phyloP scores from a whole-genome alignment of 2,113 vertebrate species.

The Ptilonorhynchus violaceus region DNA sequence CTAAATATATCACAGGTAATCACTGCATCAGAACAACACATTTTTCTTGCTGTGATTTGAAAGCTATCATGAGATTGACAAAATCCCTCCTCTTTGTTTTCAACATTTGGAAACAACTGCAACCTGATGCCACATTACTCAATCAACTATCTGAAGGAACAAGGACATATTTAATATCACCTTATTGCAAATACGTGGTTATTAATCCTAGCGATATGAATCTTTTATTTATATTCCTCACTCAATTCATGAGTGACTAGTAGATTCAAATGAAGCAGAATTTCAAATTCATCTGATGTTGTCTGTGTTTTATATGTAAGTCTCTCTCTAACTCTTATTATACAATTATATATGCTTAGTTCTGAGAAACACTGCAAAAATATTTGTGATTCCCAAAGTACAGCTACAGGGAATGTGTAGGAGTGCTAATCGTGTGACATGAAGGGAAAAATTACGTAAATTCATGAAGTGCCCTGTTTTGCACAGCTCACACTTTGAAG shows the following conservation, averaged over 20 bases:
- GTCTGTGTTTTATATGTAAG: not conserved
- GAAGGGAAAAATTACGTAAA: conserved; percentile 6
- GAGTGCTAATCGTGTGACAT: conserved; percentile 43
- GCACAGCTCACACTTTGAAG: not conserved
- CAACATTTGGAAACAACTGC: not conserved
- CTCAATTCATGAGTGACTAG: not conserved
- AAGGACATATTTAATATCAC: not conserved
- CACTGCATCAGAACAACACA: not conserved
- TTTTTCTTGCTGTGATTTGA: not conserved
- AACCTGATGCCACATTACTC: not conserved
- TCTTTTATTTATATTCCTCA: conserved; percentile 20
- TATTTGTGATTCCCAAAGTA: conserved; percentile 50
- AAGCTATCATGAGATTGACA: not conserved
- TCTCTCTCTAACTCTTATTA: not conserved
- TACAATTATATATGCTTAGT: conserved; percentile 3
- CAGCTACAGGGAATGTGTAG: conserved; percentile 46
- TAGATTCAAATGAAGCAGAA: conserved; percentile 12
- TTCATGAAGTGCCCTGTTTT: not conserved
- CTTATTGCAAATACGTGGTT: not conserved
- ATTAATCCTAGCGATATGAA: not conserved
- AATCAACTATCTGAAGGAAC: not conserved
- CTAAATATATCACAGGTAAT: not conserved
- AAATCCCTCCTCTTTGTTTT: not conserved
- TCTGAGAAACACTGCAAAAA: conserved; percentile 56
- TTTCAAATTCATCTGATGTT: not conserved